Evolutionary conservation across 2,113 vertebrate genomes (phyloP), one percentile per base, ranked within the genome.

Genomic region (Microcebus lehilahytsara): DNA sequence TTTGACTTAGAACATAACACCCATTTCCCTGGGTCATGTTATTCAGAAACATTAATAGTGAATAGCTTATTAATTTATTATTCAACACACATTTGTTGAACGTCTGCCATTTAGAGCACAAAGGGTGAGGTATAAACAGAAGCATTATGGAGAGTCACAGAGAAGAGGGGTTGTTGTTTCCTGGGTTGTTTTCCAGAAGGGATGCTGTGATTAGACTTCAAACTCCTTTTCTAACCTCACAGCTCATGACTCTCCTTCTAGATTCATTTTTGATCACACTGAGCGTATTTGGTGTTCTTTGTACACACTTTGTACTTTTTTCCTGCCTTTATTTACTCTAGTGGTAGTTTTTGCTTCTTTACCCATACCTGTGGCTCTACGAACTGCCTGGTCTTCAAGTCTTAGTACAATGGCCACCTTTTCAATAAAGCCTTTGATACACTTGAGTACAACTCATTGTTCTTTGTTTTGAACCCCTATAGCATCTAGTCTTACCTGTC

Each of bases 41-140:
- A 46, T 27, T 58, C 56, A 42, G 9, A 58, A 89, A 56, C 32
- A 34, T 94, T 69, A 89, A 56, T 56, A 79, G 89, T 9, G 32
- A 49, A 6, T 60, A 30, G 81, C 66, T 97, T 93, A 40, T 90
- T 83, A 95, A 85, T 87, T 75, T 46, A 85, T 87, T 84, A 94
- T 95, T 90, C 93, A 88, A 20, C 42, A 81, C 85, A 69, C 75
- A 51, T 96, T 93, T 85, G 53, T 80, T 92, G 71, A 85, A 30
- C 58, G 16, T 42, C 60, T 97, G 93, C 81, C 91, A 89, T 75
- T 88, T 77, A 66, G 25, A 93, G n/a, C 0, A n/a, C 84, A 91
- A 75, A 97, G 49, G 37, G 25, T 13, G 0, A 95, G 58, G 6
- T 23, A 84, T 27, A 92, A 95, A 46, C 77, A 94, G 75, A 92